Percentiles rank a stretch among this genome's conserved stretches.
Evolutionary conservation across 2,797 vertebrate species (phyloP).

Genomic region (Dipus sagitta): DNA sequence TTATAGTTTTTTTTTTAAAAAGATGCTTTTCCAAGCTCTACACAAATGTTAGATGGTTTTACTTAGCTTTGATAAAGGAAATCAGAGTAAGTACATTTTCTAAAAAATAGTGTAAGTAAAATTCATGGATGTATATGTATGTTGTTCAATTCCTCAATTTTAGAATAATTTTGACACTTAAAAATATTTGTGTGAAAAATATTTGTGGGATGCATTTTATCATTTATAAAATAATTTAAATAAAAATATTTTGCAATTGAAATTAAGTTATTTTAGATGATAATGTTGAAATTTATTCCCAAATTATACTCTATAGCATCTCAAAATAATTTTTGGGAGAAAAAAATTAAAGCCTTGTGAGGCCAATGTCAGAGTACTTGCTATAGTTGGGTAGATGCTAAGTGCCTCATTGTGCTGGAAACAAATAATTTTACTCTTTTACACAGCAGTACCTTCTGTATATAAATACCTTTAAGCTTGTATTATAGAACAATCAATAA

Average conservation of each 20-base stretch:
- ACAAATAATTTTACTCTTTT: neutral
- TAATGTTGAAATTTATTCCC: neutral
- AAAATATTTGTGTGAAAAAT: neutral
- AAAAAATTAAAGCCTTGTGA: neutral
- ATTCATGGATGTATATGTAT: neutral
- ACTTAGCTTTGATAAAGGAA: neutral
- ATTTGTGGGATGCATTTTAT: neutral
- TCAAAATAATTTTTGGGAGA: neutral
- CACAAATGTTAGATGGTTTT: neutral
- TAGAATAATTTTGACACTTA: neutral
- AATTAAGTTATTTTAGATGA: neutral
- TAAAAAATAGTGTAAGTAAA: neutral
- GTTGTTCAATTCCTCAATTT: neutral
- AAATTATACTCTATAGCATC: neutral
- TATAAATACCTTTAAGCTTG: constrained; percentile 41
- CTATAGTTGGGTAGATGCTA: neutral
- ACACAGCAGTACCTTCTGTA: neutral
- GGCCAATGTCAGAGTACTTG: neutral
- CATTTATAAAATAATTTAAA: constrained; percentile 20
- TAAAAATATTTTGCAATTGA: neutral
- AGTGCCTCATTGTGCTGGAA: neutral
- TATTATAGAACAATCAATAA: neutral
- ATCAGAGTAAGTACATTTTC: neutral
- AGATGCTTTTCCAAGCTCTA: neutral
- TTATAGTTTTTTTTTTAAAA: neutral